Percentiles rank a stretch among this genome's conserved stretches.
Evolutionary conservation across 2,888 invertebrate genomes (phyloP).

Genomic region (Chymomyza caudatula): DNA sequence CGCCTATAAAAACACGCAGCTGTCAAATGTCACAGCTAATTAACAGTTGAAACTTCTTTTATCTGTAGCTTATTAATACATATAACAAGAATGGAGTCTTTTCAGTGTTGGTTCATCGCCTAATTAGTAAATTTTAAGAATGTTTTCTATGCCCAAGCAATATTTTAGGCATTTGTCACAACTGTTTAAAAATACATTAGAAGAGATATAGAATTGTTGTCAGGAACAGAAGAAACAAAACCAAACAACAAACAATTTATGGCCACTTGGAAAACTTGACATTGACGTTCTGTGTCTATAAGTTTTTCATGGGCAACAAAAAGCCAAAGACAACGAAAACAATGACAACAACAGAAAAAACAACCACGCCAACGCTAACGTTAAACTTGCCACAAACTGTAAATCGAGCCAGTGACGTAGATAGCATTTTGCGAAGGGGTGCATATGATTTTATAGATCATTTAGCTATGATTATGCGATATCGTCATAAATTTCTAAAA

Average conservation of each 20-base stretch:
- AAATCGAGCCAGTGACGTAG: no score
- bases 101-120: constrained; percentile 9
- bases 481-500: no score
- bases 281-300: constrained; percentile 40
- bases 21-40: constrained; percentile 35
- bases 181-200: constrained; percentile 64
- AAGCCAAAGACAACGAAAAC: background rate
- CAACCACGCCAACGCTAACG: background rate
- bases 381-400: background rate
- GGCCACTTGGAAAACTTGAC: constrained; percentile 63
- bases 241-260: constrained; percentile 46
- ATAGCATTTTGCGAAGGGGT: no score
- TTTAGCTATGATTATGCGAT: no score
- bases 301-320: constrained; percentile 43
- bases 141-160: constrained; percentile 6
- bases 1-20: background rate
- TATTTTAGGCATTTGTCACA: constrained; percentile 56
- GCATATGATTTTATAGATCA: no score
- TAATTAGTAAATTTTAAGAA: constrained; percentile 34
- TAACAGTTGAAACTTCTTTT: constrained; percentile 15
- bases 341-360: background rate
- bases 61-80: constrained; percentile 13
- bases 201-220: constrained; percentile 16
- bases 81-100: no score
- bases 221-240: background rate